Evolutionary conservation across 2,888 invertebrate genomes (phyloP), one percentile per base, ranked within the genome.

Genomic region (Graphium colonna): DNA sequence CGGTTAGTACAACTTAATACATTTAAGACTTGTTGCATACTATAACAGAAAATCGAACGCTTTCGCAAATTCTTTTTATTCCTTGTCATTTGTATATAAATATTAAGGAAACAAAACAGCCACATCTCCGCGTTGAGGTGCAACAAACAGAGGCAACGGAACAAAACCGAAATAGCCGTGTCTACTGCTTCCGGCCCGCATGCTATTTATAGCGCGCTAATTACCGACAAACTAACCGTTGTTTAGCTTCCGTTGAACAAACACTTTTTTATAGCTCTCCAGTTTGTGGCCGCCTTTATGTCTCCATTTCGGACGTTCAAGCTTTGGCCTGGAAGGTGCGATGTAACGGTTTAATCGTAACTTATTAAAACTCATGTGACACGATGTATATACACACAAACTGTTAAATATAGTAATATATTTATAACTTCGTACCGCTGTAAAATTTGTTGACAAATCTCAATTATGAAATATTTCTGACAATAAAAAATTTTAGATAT

Each of bases 201-300:
- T 15, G 43, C 28, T 52, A 48, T 52, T 52, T 52, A 48, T 52
- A 52, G 43, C 52, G 28, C 47, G 47, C 36, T 52, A 52, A 48
- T 52, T 52, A 52, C 43, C 52, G 43, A 52, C 52, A 52, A 38
- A 42, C 48, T 16, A 13, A 48, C 28, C 28, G 28, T 33, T 48
- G 43, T 43, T 48, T 21, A 7, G 8, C 28, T 8, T 8, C 15
- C 18, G 41, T 33, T 41, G 38, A 42, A 52, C 48, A 28, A 48
- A 52, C 52, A 52, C 17, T 33, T 52, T 52, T 47, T 17, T 26
- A 52, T 36, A 28, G 48, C 47, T 43, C 52, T 48, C 26, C 48
- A 38, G 47, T 52, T 41, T 52, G 48, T 47, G 48, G 52, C 33
- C 18, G 33, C 33, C 41, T 52, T 52, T 52, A 52, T 52, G 52